Evolutionary conservation across 2,113 vertebrate species (phyloP).

Genomic region (Centrocercus urophasianus): DNA sequence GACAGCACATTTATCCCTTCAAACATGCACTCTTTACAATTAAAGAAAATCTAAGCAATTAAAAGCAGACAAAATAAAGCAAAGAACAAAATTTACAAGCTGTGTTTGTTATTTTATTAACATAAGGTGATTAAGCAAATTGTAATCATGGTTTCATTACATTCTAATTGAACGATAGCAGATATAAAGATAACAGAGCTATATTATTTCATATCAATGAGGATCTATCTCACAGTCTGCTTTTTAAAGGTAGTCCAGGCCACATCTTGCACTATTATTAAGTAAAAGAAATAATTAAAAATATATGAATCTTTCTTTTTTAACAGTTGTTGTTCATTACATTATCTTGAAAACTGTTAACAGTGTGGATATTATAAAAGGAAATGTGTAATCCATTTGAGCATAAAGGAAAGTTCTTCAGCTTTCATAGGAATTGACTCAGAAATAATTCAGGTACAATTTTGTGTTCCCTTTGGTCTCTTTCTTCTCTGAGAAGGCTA

Average conservation of each 20-base stretch:
- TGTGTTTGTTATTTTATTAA: constrained; percentile 32
- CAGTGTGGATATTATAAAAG: constrained; percentile 10
- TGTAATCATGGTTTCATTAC: constrained; percentile 17
- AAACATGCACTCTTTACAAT: constrained; percentile 11
- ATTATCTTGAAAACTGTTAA: constrained; percentile 39
- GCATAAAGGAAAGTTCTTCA: constrained; percentile 48
- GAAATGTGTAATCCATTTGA: constrained; percentile 28
- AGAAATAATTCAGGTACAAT: constrained; percentile 65
- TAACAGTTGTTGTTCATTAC: constrained; percentile 31
- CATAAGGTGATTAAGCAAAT: constrained; percentile 33
- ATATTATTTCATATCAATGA: background rate
- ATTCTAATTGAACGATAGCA: constrained; percentile 27
- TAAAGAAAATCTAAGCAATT: constrained; percentile 46
- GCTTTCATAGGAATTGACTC: constrained; percentile 43
- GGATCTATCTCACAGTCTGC: background rate
- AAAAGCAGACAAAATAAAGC: constrained; percentile 41
- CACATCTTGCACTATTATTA: background rate
- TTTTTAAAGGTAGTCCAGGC: background rate
- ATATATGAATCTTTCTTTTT: background rate
- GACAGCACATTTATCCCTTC: constrained; percentile 29
- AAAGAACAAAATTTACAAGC: constrained; percentile 17
- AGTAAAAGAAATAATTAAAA: background rate
- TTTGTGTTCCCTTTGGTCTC: constrained; percentile 59
- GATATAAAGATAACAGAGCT: background rate
- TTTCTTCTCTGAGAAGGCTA: constrained; percentile 32